Conservation (phyloP, 2,113 vertebrate genomes). For the Lasiurus cinereus region DNA sequence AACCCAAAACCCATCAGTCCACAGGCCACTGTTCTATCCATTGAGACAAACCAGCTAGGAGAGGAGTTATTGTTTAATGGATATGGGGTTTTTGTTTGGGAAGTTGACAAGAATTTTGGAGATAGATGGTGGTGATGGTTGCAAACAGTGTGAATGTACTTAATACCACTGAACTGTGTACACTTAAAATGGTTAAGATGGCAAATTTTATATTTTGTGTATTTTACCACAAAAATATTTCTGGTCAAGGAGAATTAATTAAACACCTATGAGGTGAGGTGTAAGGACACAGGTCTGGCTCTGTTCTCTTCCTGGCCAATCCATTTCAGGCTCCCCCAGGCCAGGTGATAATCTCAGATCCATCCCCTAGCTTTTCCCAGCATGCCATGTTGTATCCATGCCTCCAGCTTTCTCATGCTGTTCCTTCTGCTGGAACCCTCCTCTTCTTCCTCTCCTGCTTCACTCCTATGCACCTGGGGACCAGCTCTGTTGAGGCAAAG, state of each 20-base stretch:
- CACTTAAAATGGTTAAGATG: not conserved
- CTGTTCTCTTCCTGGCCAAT: not conserved
- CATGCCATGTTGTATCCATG: rapidly evolving
- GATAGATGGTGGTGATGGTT: not conserved
- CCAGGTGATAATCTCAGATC: not conserved
- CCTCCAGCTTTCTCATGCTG: not conserved
- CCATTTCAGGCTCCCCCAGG: not conserved
- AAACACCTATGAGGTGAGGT: not conserved
- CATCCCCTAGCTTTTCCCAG: not conserved
- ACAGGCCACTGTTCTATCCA: too few species aligned
- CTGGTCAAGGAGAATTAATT: not conserved
- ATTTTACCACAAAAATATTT: not conserved
- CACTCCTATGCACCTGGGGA: rapidly evolving
- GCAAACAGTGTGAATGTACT: not conserved
- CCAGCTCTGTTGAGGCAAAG: not conserved
- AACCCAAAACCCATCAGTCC: too few species aligned
- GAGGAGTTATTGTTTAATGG: not conserved
- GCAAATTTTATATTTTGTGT: not conserved
- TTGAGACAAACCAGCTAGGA: too few species aligned
- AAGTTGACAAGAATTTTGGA: not conserved
- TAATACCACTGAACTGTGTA: not conserved
- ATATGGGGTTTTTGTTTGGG: not conserved
- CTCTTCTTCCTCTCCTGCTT: not conserved
- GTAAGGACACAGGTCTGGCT: not conserved
- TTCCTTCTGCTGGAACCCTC: not conserved